Base-by-base conservation (phyloP, 2,797 vertebrate genomes). In the Trematomus bernacchii region DNA sequence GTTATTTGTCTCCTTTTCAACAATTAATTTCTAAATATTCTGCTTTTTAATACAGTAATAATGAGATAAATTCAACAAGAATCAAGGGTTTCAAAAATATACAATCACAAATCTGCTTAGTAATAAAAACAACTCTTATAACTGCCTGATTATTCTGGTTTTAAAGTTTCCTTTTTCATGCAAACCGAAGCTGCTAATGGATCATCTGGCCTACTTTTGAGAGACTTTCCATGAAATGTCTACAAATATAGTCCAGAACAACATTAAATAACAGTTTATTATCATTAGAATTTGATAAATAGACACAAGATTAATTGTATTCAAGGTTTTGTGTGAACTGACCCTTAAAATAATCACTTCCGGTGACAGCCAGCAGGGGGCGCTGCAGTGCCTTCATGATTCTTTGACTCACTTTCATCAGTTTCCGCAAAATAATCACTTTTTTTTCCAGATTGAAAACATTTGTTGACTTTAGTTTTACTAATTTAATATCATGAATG, bases 331-430 rank as follows among this genome's bases (percentile, higher is more conserved):
- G 10, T 7, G 19, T 68, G 57, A 75, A 42, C 3, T 61, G 75
- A 50, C 19, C 23, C 63, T 74, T 73, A 65, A 33, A 15, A 33
- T 8, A 0, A 19, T 47, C 46, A 15, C 4, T 12, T 33, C 23
- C 11, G 13, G n/a, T 51, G n/a, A 10, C 37, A 14, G 4, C 69
- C 93, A 91, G 75, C 80, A 84, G 93, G 67, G 89, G 84, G 81
- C 83, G 74, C 33, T 60, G 23, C 12, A 15, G 80, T 64, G 76
- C 80, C 88, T 89, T 73, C 67, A 14, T 23, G 48, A 60, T 3
- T 43, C 30, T 13, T n/a, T 68, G 57, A 71, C 59, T 3, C 10
- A 14, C 12, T 23, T 55, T 3, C 42, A 59, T 19, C 10, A 40
- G 1, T 44, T 23, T 30, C 2, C 10, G 3, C 44, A 66, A 10